A percentile compares a stretch with the other conserved stretches of the same genome.
Evolutionary conservation across 2,888 invertebrate genomes (phyloP).

Genomic region (Philereme vetulata): DNA sequence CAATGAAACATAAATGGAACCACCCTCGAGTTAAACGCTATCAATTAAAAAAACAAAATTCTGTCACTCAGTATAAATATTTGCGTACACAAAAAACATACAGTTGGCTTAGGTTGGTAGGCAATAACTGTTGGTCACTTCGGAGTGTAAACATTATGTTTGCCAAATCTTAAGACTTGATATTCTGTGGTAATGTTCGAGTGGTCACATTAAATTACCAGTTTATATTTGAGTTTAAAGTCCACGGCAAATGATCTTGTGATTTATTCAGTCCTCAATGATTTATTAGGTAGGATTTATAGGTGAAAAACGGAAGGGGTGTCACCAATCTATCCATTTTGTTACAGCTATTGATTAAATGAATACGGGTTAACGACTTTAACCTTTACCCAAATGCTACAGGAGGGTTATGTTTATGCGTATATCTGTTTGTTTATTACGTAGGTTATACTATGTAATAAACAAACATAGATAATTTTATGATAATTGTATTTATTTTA

Average conservation of each 20-base stretch:
- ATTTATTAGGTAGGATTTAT: slow-evolving; percentile 36
- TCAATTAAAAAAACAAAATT: too few species aligned
- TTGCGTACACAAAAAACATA: too few species aligned
- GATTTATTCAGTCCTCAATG: slow-evolving; percentile 43
- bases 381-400: background rate
- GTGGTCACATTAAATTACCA: background rate
- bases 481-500: too few species aligned
- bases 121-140: background rate
- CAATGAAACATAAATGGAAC: too few species aligned
- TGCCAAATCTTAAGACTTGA: background rate
- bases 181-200: background rate
- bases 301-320: slow-evolving; percentile 34
- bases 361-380: slow-evolving; percentile 12
- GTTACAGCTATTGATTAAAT: slow-evolving; percentile 14
- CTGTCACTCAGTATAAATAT: too few species aligned
- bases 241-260: slow-evolving; percentile 8
- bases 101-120: background rate
- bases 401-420: too few species aligned
- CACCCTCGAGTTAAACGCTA: too few species aligned
- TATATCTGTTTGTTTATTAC: too few species aligned
- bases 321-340: slow-evolving; percentile 17
- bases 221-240: slow-evolving; percentile 5
- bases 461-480: too few species aligned
- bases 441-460: background rate
- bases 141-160: background rate